Evolutionary conservation across 1,140 invertebrate genomes (phyloP), one percentile per base, ranked within the genome.

Genomic region (Saccostrea glomerata): DNA sequence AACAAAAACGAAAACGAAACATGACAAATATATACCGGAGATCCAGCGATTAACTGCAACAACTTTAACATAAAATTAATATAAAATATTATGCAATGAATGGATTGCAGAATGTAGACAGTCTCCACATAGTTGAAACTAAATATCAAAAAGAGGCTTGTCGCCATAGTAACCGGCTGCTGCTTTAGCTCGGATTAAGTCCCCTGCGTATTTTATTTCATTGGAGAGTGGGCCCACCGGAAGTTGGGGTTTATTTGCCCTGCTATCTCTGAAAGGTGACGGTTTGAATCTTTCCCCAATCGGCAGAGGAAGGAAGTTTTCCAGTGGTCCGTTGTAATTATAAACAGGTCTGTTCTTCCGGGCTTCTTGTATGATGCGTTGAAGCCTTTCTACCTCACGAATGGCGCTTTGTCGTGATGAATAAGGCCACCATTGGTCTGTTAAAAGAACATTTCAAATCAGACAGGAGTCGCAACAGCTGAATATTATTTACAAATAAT

Each of bases 71-170:
- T 66, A 20, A 66, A n/a, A 66, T 20, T 66, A 77, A 77, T 15
- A 77, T 11, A 73, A 73, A 77, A 77, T 30, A 77, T 77, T 77
- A 77, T 77, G 70, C 70, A 77, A 77, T 25, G 25, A 30, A 36
- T 77, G 70, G 70, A 77, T 77, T 77, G 70, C 70, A 77, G 30
- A 12, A 77, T 77, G 70, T 77, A 77, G 70, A 77, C 30, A 73
- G 30, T 30, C 70, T 2, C 5, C 23, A 77, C 25, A 30, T 40
- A 25, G 58, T 77, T 30, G 9, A 77, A 15, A 30, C 30, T 77
- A 77, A 15, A 77, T 36, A 77, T 77, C 70, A 77, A 77, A 77
- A 6, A 77, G 70, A 7, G 70, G 70, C 12, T 77, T 77, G 30
- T 77, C 70, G 13, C 70, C 70, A 36, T 77, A 77, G 70, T 77